Evolutionary conservation across 2,113 vertebrate species (phyloP), one percentile per base, ranked within the genome.

Genomic region (Xyrauchen texanus): DNA sequence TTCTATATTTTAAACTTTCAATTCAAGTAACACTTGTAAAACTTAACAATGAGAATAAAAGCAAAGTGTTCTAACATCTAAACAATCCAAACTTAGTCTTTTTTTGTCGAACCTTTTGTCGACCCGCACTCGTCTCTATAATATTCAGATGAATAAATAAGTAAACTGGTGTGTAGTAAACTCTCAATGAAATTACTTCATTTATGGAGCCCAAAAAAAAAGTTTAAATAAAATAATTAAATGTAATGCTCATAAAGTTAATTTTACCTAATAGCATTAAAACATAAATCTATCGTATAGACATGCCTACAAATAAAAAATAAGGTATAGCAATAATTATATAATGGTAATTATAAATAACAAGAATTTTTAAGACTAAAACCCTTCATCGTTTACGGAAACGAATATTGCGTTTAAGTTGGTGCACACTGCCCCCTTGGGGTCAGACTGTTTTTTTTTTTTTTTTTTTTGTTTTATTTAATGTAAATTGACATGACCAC

Each of bases 341-440:
- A 55, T 55, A 5, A 55, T 10, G 52, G 10, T 55, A 12, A 10
- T 55, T 0, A 10, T 55, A 55, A 55, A 13, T 55, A 9, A 11
- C 12, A 4, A 12, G 9, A 13, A 0, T 15, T 6, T 71, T 44
- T 16, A 34, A 34, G 21, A 34, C 21, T 34, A 34, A 34, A 34
- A 34, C 1, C 21, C 21, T 34, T 34, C 21, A 34, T 34, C 21
- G 21, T 34, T 34, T 34, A 34, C 21, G 3, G 1, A 34, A 34
- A 34, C 21, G 21, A 34, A 34, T 34, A 34, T 34, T 34, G 3
- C 21, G 21, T 34, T 34, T 34, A 34, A 34, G 21, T 74, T 74
- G 9, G 71, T 47, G 45, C 11, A n/a, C 8, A 66, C 71, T 81
- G 79, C 71, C 9, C 71, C 79, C 53, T 76, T 62, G 71, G 21